phyloP scores from a whole-genome alignment of 2,797 vertebrate species.

The Heliangelus exortis region DNA sequence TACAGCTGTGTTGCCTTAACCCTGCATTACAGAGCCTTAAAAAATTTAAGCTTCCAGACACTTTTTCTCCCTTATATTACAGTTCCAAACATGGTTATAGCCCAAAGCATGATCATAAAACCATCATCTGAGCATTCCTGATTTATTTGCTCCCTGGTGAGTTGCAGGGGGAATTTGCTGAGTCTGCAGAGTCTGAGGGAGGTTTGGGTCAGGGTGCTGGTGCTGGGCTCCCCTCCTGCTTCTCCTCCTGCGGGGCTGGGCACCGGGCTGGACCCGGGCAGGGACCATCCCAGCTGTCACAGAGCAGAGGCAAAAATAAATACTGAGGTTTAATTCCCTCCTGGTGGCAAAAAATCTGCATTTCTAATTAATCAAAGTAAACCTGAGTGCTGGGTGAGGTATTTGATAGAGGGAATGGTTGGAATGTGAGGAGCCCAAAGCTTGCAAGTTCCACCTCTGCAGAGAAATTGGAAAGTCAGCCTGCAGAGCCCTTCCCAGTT shows the following conservation, averaged over 20 bases:
- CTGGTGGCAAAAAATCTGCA: not conserved
- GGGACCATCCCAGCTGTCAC: fast-evolving
- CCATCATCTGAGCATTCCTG: not conserved
- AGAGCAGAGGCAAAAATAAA: fast-evolving
- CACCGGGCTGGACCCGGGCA: fast-evolving
- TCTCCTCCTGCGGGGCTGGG: not conserved
- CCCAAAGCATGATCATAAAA: not conserved
- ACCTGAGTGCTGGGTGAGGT: not conserved
- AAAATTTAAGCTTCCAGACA: not conserved
- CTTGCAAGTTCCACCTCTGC: not conserved
- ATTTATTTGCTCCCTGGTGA: fast-evolving
- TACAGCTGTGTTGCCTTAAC: not conserved
- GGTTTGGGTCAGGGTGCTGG: not conserved
- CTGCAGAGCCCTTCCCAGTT: fast-evolving
- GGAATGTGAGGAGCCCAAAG: fast-evolving
- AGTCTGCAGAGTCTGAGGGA: fast-evolving
- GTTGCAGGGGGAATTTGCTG: not conserved
- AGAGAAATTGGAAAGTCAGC: not conserved
- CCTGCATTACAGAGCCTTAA: not conserved
- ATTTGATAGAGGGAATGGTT: fast-evolving
- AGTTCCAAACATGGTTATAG: not conserved
- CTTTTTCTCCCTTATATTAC: not conserved
- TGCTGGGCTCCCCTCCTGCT: no score
- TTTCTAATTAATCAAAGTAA: not conserved
- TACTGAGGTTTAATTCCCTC: fast-evolving